A percentile compares a stretch with the other conserved stretches of the same genome.
These are phyloP conservation scores for Phrynosoma blainvillii DNA, from an alignment of 2,113 vertebrate species.

Conservation along the genomic window DNA sequence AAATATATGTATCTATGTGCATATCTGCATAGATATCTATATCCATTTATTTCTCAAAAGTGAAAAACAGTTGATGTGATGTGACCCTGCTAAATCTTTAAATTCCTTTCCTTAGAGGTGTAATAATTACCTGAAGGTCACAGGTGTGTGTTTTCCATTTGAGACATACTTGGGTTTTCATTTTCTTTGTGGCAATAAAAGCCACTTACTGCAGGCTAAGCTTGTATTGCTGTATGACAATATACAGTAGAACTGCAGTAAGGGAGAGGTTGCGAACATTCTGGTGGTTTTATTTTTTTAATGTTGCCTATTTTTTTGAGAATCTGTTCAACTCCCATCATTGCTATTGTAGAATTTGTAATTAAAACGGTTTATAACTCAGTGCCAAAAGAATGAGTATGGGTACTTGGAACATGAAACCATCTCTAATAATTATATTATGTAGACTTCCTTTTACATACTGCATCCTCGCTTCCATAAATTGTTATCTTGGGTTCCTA, in stretches of 20 bases:
- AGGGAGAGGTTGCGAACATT: background rate
- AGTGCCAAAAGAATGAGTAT: slow-evolving; percentile 10
- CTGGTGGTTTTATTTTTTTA: background rate
- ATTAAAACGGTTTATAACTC: slow-evolving; percentile 5
- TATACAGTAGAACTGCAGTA: background rate
- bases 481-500: background rate
- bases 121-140: background rate
- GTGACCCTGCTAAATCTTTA: background rate
- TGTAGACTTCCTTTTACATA: background rate
- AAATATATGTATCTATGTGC: background rate
- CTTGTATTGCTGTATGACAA: background rate
- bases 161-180: slow-evolving; percentile 20
- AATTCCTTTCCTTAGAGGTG: background rate
- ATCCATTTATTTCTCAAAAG: background rate
- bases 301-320: background rate
- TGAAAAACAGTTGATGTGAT: background rate
- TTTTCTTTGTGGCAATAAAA: background rate
- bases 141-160: background rate
- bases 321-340: background rate
- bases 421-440: slow-evolving; percentile 24
- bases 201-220: background rate
- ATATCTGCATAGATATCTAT: background rate
- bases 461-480: slow-evolving; percentile 11
- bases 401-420: background rate
- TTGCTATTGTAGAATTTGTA: slow-evolving; percentile 5